These are phyloP conservation scores for Mesembrinibis cayennensis DNA, from an alignment of 2,113 vertebrate species.

Conservation along the genomic window DNA sequence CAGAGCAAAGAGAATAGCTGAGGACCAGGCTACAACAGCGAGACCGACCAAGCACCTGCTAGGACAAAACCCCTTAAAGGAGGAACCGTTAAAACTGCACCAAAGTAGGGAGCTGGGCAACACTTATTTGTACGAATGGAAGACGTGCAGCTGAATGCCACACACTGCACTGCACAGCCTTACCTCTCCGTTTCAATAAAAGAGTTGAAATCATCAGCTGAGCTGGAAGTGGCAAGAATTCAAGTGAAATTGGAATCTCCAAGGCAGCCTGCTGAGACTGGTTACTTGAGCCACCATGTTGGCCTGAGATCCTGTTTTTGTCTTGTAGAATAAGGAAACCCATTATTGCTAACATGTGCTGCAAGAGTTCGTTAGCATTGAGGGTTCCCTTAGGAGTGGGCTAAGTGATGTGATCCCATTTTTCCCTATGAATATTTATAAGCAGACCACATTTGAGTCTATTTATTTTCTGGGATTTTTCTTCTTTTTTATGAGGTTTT, in stretches of 20 bases:
- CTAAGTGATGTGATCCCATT: slow-evolving; percentile 72
- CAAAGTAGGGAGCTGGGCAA: background rate
- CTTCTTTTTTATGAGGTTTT: slow-evolving; percentile 68
- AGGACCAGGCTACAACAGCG: background rate
- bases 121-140: rapidly evolving
- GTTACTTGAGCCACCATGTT: slow-evolving; percentile 70
- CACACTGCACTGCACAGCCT: background rate
- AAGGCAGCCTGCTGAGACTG: slow-evolving; percentile 45
- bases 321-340: slow-evolving; percentile 77
- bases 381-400: slow-evolving; percentile 68
- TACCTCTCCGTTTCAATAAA: background rate
- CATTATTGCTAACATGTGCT: slow-evolving; percentile 77
- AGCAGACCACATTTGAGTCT: slow-evolving; percentile 68
- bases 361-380: slow-evolving; percentile 65
- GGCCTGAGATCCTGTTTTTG: slow-evolving; percentile 67
- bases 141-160: background rate
- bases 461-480: slow-evolving; percentile 47
- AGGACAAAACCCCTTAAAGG: background rate
- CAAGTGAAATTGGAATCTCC: slow-evolving; percentile 46
- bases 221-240: slow-evolving; percentile 34
- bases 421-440: slow-evolving; percentile 79
- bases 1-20: background rate
- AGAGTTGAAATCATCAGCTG: slow-evolving; percentile 14
- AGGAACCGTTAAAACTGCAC: background rate
- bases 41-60: background rate